Evolutionary conservation across 2,797 vertebrate species (phyloP), one percentile per base, ranked within the genome.

Genomic region (Acanthurus lineatus): DNA sequence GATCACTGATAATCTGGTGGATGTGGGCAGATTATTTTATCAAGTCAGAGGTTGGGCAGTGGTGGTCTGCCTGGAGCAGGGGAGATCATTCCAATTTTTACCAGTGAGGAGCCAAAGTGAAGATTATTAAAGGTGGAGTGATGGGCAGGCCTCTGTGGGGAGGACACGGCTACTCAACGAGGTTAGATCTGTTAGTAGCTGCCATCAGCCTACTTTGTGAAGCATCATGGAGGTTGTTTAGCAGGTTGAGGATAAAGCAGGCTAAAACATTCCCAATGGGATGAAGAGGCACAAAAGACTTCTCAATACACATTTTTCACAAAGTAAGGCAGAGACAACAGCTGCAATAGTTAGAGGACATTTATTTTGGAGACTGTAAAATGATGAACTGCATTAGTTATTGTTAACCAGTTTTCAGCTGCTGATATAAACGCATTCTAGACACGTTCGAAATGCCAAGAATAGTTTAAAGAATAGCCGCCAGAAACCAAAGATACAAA

Each of bases 351-450:
- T 92, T 86, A 91, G 85, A 93, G 89, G 86, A 83, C 81, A 93
- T 95, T 95, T 95, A 95, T 95, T 95, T 90, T 77, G 69, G 86
- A 85, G 86, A 83, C 70, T 80, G 88, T 82, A 86, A 88, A 88
- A 82, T 85, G 52, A 87, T 73, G 54, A 63, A 84, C 76, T 81
- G 74, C 54, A 82, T 91, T 79, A 87, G 77, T 88, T 89, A 58
- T 74, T 65, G 58, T 88, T 81, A 83, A 77, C 54, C 81, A 85
- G 86, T 88, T 84, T 86, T 85, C 79, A 87, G 82, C 87, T 90
- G 83, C 67, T 87, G 51, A 88, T 81, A 80, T 59, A 60, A 76
- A 89, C 65, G 68, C 57, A 82, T 84, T 87, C 62, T 15, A 72
- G 76, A 79, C 80, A 76, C 72, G 52, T 25, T 52, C 71, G 32